Evolutionary conservation across 1,140 invertebrate species (phyloP).

Genomic region (Drosophila kanapiae): DNA sequence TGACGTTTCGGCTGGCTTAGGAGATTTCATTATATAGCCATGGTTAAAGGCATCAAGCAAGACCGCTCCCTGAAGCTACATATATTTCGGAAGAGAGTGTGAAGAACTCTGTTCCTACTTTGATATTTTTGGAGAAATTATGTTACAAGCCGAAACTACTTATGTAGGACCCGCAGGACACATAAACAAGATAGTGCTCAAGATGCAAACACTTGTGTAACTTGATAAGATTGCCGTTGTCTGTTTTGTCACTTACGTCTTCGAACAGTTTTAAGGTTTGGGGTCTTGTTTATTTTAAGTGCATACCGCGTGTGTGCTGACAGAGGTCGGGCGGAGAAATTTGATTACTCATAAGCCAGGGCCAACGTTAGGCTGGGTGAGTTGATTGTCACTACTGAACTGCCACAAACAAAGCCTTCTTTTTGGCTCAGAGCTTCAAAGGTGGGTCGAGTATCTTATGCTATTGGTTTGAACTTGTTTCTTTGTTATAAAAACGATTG

Average conservation of each 20-base stretch:
- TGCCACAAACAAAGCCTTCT: too few relatives aligned
- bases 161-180: constrained; percentile 17
- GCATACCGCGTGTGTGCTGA: too few relatives aligned
- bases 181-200: constrained; percentile 5
- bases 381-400: too few relatives aligned
- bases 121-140: background rate
- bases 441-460: too few relatives aligned
- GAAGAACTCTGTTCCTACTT: constrained; percentile 8
- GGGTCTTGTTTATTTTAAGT: too few relatives aligned
- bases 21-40: constrained; percentile 11
- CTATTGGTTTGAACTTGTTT: background rate
- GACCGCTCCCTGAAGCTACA: too few relatives aligned
- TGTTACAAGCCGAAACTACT: background rate
- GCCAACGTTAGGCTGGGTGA: too few relatives aligned
- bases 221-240: background rate
- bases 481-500: background rate
- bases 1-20: constrained; percentile 50
- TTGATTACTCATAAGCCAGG: too few relatives aligned
- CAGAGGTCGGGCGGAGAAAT: too few relatives aligned
- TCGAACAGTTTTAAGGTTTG: background rate
- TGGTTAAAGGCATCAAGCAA: background rate
- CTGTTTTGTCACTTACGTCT: background rate
- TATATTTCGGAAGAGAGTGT: constrained; percentile 24
- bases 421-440: too few relatives aligned
- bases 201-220: constrained; percentile 9